Evolutionary conservation across 2,797 vertebrate genomes (phyloP), one percentile per base, ranked within the genome.

Genomic region (Anguilla megastoma): DNA sequence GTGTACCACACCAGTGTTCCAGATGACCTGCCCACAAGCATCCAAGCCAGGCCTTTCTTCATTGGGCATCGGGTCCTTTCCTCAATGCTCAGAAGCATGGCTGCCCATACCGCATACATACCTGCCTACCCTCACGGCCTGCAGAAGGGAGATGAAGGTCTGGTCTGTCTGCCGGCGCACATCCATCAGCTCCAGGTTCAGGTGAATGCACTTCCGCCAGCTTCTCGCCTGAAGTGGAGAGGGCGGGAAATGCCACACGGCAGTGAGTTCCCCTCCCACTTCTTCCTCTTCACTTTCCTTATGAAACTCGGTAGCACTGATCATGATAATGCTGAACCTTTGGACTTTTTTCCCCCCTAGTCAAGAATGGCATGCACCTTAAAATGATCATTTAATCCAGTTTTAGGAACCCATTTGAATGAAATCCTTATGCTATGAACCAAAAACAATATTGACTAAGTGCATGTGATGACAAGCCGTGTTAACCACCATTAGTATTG

Each of bases 121-220:
- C 98, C 97, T 98, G 95, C 99, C 99, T 91, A 98, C 93, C 88
- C 98, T 96, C 36, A 99, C 94, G 2, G 96, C 94, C 92, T 97
- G 97, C 90, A 99, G 95, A 88, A 99, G 95, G 0, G 98, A 97
- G 92, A 99, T 95, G 93, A 99, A 99, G 30, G 91, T 90, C 93
- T 95, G 96, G 92, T 99, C 98, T 0, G 97, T 98, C 94, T 99
- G 98, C 60, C 99, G 96, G 89, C 96, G 94, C 86, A 99, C 98
- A 88, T 98, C 96, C 0, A 91, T 98, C 86, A 99, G 93, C 93
- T 99, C 98, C 97, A 99, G 97, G 92, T 96, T 98, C 94, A 98
- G 84, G 27, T 98, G 96, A 89, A 99, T 97, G 89, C 98, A 98
- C 85, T 96, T 98, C 86, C 91, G 94, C 99, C 98, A 99, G 94